Conservation (phyloP, 2,888 invertebrate genomes). For the Limnephilus rhombicus region DNA sequence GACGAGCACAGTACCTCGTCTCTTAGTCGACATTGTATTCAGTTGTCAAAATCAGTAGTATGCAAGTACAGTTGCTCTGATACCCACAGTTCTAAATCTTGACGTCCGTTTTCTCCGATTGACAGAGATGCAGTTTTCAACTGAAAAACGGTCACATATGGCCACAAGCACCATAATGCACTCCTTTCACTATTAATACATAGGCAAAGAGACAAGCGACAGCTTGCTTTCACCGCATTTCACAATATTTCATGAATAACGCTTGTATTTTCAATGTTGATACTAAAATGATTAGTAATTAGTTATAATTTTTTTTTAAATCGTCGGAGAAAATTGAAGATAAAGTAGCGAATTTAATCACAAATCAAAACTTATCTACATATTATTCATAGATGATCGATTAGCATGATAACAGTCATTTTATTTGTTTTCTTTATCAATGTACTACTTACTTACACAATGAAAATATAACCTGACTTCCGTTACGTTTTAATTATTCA, state of each 20-base stretch:
- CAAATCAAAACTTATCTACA: not conserved
- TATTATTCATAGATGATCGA: not conserved
- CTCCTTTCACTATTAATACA: slow-evolving; percentile 4
- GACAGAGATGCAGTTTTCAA: not conserved
- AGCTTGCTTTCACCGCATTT: not conserved
- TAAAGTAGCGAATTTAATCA: not conserved
- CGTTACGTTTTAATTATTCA: not conserved
- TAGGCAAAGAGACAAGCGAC: not conserved
- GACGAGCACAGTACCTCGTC: not conserved
- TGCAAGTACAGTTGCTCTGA: not conserved
- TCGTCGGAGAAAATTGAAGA: not conserved
- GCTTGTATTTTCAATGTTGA: not conserved
- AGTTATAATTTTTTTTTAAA: not conserved
- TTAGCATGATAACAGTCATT: not conserved
- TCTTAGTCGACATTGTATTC: not conserved
- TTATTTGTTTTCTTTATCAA: not conserved
- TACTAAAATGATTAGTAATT: not conserved
- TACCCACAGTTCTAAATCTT: not conserved
- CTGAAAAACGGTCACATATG: not conserved
- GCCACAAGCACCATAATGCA: not conserved
- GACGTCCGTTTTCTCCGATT: not conserved
- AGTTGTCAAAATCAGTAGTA: not conserved
- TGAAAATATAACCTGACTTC: not conserved
- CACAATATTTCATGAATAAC: not conserved
- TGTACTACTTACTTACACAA: not conserved